Evolutionary conservation across 2,888 invertebrate species (phyloP).

Genomic region (Dyspetes luteomarginatus): DNA sequence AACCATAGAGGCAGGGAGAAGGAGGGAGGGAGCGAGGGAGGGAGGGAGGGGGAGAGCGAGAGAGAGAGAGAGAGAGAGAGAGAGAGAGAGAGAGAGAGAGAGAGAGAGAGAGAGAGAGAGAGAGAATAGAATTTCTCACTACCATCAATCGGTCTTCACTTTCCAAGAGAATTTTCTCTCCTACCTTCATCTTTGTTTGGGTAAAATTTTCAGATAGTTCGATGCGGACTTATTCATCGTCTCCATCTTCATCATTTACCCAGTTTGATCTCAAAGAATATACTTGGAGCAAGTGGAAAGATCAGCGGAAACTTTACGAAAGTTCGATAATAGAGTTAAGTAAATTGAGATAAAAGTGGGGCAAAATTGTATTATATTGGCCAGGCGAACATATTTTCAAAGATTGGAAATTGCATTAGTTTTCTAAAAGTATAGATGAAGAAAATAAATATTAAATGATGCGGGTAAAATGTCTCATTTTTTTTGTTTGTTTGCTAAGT

Average conservation of each 20-base stretch:
- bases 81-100: not conserved
- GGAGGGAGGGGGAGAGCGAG: too few species aligned
- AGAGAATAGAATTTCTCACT: not conserved
- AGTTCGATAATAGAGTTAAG: not conserved
- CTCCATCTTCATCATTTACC: not conserved
- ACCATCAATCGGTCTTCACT: not conserved
- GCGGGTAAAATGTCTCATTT: too few species aligned
- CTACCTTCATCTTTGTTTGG: not conserved
- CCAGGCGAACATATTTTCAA: not conserved
- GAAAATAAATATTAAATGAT: too few species aligned
- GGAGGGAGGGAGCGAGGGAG: not conserved
- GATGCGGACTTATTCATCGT: slow-evolving; percentile 18
- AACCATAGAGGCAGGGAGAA: not conserved
- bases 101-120: not conserved
- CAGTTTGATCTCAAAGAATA: not conserved
- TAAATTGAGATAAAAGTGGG: not conserved
- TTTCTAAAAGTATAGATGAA: not conserved
- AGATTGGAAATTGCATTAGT: not conserved
- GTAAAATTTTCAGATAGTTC: not conserved
- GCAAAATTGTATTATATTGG: not conserved
- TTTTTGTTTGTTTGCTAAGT: too few species aligned
- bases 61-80: not conserved
- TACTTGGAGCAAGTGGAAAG: not conserved
- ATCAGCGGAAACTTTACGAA: not conserved
- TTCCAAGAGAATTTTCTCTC: not conserved